Evolutionary conservation across 2,113 vertebrate genomes (phyloP), one percentile per base, ranked within the genome.

Genomic region (Podarcis muralis): DNA sequence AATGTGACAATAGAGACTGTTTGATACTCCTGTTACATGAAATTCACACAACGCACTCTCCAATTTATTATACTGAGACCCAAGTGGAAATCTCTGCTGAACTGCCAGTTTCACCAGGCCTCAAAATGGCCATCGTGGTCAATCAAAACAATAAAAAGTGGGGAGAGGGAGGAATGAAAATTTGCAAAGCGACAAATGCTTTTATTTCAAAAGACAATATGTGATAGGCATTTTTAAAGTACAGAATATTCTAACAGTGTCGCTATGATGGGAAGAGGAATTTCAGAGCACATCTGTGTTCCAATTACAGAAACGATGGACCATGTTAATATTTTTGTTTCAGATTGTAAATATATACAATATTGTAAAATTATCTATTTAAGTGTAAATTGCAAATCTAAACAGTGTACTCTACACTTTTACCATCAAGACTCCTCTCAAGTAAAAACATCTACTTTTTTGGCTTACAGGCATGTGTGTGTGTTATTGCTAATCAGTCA

Each of bases 321-420:
- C 76, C 13, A 4, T 87, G 78, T 27, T 25, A 35, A 30, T 69
- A 79, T 76, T 89, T 91, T 89, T 91, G 22, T 90, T 83, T 91
- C 88, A 48, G 65, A 48, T 0, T 83, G 87, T 93, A 93, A 94
- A 93, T 89, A 93, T 89, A 76, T 2, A 2, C 30, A 85, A 40
- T 30, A 78, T 27, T 1, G 2, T 43, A 76, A 91, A 87, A 69
- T 30, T 74, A 11, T 16, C 78, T 57, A 37, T 16, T 2, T 74
- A 91, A 89, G 81, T 91, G 76, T 90, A 48, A 90, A 48, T 68
- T 27, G 23, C 1, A 57, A 88, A 13, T 59, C 18, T 13, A 65
- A 79, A n/a, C 65, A 69, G 12, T 87, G 48, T 82, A 69, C 13
- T 87, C 32, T 82, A 81, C 48, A 57, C 59, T 35, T 80, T 48